Conservation (phyloP, 2,797 vertebrate species). For the Poeciliopsis gracilis region DNA sequence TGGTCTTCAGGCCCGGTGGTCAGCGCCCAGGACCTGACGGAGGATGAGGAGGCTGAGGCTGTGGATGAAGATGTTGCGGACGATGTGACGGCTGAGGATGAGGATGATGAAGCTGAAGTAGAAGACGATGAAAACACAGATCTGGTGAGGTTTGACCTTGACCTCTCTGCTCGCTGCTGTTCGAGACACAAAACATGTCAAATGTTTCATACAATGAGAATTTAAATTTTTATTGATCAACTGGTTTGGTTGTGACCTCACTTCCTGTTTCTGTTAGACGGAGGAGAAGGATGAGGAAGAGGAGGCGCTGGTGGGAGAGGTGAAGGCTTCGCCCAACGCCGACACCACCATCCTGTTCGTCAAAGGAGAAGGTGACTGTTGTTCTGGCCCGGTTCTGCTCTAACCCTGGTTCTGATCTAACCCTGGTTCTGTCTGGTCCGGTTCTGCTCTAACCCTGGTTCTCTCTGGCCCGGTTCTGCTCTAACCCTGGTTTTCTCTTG, state of each 20-base stretch:
- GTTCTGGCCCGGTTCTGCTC: neutral
- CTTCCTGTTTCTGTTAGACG: slow-evolving; percentile 71
- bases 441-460: neutral
- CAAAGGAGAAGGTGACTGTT: slow-evolving; percentile 92
- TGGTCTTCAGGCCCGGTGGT: slow-evolving; percentile 70
- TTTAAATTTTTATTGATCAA: too few species aligned
- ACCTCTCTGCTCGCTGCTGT: too few species aligned
- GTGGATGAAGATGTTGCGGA: slow-evolving; percentile 92
- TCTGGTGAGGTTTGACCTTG: slow-evolving; percentile 77
- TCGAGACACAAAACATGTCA: too few species aligned
- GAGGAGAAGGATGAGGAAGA: slow-evolving; percentile 97
- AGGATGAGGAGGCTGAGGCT: slow-evolving; percentile 93
- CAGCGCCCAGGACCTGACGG: slow-evolving; percentile 90
- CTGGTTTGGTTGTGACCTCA: neutral
- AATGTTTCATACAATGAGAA: too few species aligned
- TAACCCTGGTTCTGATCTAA: neutral
- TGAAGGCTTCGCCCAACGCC: slow-evolving; percentile 94
- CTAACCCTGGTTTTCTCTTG: too few species aligned
- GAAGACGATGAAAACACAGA: slow-evolving; percentile 97
- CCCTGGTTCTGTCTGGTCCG: too few species aligned
- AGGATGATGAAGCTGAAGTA: slow-evolving; percentile 97
- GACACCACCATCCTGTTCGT: slow-evolving; percentile 98
- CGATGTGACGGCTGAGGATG: slow-evolving; percentile 91
- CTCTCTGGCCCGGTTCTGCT: neutral
- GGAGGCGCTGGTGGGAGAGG: slow-evolving; percentile 85